Evolutionary conservation across 2,888 invertebrate genomes (phyloP).

Genomic region (Pediacus dermestoides): DNA sequence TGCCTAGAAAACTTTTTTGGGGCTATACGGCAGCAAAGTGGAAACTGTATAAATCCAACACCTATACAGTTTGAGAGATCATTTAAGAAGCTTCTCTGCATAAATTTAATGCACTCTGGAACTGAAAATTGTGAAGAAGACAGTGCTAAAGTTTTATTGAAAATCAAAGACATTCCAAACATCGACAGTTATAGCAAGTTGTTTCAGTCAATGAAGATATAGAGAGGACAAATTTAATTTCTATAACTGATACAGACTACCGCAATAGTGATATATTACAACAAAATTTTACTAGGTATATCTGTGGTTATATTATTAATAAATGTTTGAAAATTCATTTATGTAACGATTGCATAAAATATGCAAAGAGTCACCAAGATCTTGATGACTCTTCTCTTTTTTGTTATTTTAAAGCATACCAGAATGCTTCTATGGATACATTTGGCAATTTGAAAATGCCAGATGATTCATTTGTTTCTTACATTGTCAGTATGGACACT

Average conservation of each 20-base stretch:
- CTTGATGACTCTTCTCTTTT: background rate
- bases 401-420: constrained; percentile 7
- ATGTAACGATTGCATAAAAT: background rate
- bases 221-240: background rate
- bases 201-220: background rate
- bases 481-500: too few species aligned
- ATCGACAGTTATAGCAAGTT: too few species aligned
- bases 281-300: background rate
- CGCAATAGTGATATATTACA: background rate
- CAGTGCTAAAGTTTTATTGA: background rate
- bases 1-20: constrained; percentile 11
- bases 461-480: too few species aligned
- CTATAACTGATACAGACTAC: background rate
- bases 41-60: constrained; percentile 9
- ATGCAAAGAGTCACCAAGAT: background rate
- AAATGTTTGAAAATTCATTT: background rate
- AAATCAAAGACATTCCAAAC: background rate
- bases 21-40: constrained; percentile 9
- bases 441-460: too few species aligned
- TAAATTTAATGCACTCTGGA: background rate
- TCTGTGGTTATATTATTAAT: constrained; percentile 1
- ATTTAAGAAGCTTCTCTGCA: constrained; percentile 7
- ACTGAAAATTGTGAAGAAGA: background rate
- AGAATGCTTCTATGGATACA: too few species aligned
- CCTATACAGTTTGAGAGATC: constrained; percentile 10